phyloP scores from a whole-genome alignment of 1,140 invertebrate species.

The Orchestia grillus region DNA sequence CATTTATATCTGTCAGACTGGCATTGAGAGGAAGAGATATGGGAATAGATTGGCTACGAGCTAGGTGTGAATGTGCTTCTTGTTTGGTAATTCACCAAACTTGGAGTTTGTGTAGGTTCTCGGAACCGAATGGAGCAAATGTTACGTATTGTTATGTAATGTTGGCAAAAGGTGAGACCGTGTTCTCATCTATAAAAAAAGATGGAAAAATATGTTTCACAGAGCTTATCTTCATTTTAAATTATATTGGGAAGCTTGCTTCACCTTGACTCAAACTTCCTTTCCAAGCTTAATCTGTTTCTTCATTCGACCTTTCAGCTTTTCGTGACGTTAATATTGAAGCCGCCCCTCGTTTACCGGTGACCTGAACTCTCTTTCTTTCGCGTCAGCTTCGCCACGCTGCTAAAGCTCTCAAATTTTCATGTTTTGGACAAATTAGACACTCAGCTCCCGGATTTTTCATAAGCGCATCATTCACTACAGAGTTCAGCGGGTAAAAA shows the following conservation, averaged over 20 bases:
- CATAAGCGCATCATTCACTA: background rate
- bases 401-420: background rate
- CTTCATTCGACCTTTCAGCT: background rate
- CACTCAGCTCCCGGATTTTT: background rate
- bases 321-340: constrained; percentile 19
- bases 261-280: background rate
- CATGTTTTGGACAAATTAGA: background rate
- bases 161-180: background rate
- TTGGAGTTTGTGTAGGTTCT: background rate
- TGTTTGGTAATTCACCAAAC: background rate
- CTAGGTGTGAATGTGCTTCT: background rate
- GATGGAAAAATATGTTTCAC: background rate
- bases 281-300: background rate
- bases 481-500: background rate
- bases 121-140: background rate
- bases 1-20: background rate
- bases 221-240: background rate
- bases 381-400: background rate
- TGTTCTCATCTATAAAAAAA: background rate
- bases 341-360: background rate
- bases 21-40: background rate
- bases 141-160: background rate
- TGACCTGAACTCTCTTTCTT: background rate
- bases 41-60: background rate
- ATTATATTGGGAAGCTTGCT: background rate